A percentile compares a stretch with the other conserved stretches of the same genome.
These are phyloP conservation scores for Ecliptopera silaceata DNA, from an alignment of 2,888 invertebrate genomes.

Conservation along the genomic window DNA sequence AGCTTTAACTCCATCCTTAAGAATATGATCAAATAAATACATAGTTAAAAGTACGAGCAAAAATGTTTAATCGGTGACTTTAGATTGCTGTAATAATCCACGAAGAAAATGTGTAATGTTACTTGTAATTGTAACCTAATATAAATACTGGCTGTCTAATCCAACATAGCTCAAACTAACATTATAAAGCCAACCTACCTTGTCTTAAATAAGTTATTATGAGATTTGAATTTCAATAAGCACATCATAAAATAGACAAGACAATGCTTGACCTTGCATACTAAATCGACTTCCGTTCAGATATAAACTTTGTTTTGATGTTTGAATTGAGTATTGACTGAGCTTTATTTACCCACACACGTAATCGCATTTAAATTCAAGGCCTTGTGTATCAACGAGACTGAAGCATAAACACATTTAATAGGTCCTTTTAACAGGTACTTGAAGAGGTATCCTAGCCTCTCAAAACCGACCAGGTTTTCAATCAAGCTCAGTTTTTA, in stretches of 20 bases:
- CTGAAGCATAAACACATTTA: background rate
- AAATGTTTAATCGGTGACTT: too few relatives aligned
- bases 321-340: conserved; percentile 32
- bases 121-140: too few relatives aligned
- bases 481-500: too few relatives aligned
- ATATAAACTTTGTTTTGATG: conserved; percentile 36
- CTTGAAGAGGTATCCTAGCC: too few relatives aligned
- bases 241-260: conserved; percentile 26
- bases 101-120: too few relatives aligned
- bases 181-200: too few relatives aligned
- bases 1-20: too few relatives aligned
- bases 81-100: too few relatives aligned
- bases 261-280: conserved; percentile 48
- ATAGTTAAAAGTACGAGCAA: too few relatives aligned
- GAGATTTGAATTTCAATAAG: conserved; percentile 1
- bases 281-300: conserved; percentile 44
- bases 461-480: too few relatives aligned
- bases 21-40: too few relatives aligned
- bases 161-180: background rate
- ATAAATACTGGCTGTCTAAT: too few relatives aligned
- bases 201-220: background rate
- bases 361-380: conserved; percentile 19
- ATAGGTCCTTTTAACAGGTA: background rate
- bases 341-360: conserved; percentile 14
- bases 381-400: conserved; percentile 9